Evolutionary conservation across 1,140 invertebrate genomes (phyloP).

Genomic region (Tetramorium alpestre): DNA sequence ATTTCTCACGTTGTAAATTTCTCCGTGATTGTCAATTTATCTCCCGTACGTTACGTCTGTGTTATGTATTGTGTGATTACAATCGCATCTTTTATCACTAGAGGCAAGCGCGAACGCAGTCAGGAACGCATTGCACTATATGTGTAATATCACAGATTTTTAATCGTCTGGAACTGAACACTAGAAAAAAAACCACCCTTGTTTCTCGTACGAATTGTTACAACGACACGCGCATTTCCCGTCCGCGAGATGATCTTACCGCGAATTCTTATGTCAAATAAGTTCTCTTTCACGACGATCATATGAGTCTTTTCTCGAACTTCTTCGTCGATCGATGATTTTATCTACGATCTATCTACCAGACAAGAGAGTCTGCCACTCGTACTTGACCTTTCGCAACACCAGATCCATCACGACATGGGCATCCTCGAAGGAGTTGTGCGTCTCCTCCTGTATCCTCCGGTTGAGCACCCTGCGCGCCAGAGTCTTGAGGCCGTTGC

Average conservation of each 20-base stretch:
- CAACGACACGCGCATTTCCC: not conserved
- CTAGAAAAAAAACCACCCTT: not conserved
- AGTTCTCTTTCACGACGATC: not conserved
- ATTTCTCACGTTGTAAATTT: not conserved
- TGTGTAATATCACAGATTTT: conserved; percentile 27
- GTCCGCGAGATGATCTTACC: not conserved
- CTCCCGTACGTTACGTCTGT: not conserved
- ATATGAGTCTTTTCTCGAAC: not conserved
- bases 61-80: conserved; percentile 18
- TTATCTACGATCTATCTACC: conserved; percentile 73
- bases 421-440: conserved; percentile 96
- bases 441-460: conserved; percentile 91
- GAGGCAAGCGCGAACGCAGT: not conserved
- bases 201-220: not conserved
- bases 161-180: not conserved
- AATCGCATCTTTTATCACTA: not conserved
- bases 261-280: not conserved
- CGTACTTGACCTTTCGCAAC: conserved; percentile 89
- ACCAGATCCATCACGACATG: conserved; percentile 93
- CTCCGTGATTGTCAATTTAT: not conserved
- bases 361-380: not conserved
- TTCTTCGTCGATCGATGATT: conserved; percentile 31
- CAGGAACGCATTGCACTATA: conserved; percentile 16
- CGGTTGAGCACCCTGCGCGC: conserved; percentile 89
- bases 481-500: conserved; percentile 92